phyloP scores from a whole-genome alignment of 2,113 vertebrate species.

The Pseudorhombus dupliciocellatus region DNA sequence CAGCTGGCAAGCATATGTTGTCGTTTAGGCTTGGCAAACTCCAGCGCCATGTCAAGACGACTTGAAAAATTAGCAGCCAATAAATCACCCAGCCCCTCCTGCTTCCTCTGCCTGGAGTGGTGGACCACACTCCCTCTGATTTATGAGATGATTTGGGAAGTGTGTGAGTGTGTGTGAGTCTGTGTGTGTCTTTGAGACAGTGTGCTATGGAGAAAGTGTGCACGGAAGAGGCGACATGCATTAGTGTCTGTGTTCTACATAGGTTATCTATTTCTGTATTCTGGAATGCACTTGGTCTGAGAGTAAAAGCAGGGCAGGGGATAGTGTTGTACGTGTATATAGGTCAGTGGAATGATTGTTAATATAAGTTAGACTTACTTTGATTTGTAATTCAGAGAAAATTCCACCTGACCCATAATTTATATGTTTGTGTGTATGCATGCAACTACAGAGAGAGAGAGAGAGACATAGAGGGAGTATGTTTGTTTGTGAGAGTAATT shows the following conservation, averaged over 20 bases:
- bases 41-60: constrained; percentile 78
- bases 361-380: constrained; percentile 5
- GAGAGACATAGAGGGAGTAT: constrained; percentile 15
- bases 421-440: neutral
- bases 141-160: constrained; percentile 79
- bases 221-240: constrained; percentile 43
- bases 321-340: constrained; percentile 17
- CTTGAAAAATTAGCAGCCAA: constrained; percentile 85
- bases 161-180: constrained; percentile 47
- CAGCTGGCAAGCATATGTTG: constrained; percentile 84
- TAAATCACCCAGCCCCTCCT: constrained; percentile 81
- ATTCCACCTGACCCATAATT: constrained; percentile 2
- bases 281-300: constrained; percentile 55
- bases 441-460: neutral
- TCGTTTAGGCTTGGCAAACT: constrained; percentile 84
- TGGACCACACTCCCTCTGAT: constrained; percentile 82
- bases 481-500: constrained; percentile 48
- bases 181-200: constrained; percentile 27
- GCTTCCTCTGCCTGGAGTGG: constrained; percentile 77
- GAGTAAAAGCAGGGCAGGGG: constrained; percentile 32
- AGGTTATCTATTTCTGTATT: constrained; percentile 68
- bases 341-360: constrained; percentile 30
- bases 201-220: constrained; percentile 50
- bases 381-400: constrained; percentile 12
- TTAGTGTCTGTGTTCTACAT: constrained; percentile 67